Evolutionary conservation across 2,888 invertebrate species (phyloP).

Genomic region (Drosophila subsilvestris): DNA sequence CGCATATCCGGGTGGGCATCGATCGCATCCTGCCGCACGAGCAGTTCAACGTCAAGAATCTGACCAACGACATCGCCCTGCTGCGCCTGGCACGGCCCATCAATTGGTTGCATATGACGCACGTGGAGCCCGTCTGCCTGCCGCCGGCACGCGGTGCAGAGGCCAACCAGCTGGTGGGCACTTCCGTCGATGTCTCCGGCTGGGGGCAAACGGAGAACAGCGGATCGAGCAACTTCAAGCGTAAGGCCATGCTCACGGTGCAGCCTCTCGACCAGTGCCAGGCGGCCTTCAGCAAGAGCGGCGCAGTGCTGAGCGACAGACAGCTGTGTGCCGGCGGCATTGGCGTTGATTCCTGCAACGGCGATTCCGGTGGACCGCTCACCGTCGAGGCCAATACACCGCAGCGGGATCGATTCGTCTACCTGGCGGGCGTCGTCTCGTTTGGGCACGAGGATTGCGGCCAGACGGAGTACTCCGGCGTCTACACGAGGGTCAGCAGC

Average conservation of each 20-base stretch:
- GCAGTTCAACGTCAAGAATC: conserved; percentile 83
- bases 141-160: conserved; percentile 77
- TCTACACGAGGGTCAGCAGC: conserved; percentile 60
- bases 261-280: conserved; percentile 40
- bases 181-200: conserved; percentile 85
- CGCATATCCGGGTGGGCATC: conserved; percentile 86
- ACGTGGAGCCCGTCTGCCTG: conserved; percentile 86
- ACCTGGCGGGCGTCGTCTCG: conserved; percentile 61
- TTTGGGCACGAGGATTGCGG: conserved; percentile 52
- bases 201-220: conserved; percentile 86
- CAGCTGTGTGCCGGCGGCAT: conserved; percentile 65
- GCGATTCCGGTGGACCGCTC: conserved; percentile 88
- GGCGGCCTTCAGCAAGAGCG: conserved; percentile 2
- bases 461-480: conserved; percentile 43
- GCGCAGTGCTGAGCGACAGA: conserved; percentile 7
- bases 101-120: conserved; percentile 79
- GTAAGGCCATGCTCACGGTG: conserved; percentile 50
- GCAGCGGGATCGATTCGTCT: conserved; percentile 43
- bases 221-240: conserved; percentile 50
- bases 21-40: conserved; percentile 87
- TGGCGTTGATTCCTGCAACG: conserved; percentile 84
- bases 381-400: conserved; percentile 48
- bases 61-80: conserved; percentile 88
- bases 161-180: conserved; percentile 73
- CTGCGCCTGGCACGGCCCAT: conserved; percentile 86